Base-by-base conservation (phyloP, 2,888 invertebrate species). In the Fabriciana adippe region DNA sequence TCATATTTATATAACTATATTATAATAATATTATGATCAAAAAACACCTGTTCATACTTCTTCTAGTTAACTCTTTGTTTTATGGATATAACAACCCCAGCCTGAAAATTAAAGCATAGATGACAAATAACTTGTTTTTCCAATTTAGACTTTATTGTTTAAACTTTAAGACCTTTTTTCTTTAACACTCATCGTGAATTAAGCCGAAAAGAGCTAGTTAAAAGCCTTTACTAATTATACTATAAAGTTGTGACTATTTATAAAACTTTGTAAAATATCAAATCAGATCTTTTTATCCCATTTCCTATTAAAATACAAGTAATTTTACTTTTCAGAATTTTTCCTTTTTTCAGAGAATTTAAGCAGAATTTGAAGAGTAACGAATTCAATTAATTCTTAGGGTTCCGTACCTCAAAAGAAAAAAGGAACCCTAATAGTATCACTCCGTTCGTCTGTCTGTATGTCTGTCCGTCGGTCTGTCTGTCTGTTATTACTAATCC, bases 71-170 rank as follows among this genome's bases (percentile, higher is more conserved):
- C 6, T 18, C n/a, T 16, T 50, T 51, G 61, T 51, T 61, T 14
- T 51, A 18, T 35, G 51, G 50, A 31, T 59, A 60, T 64, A 64
- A 65, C 65, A 61, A 67, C 65, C 55, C 56, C 41, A n/a, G 68
- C 45, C 65, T 67, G 67, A 51, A 72, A 72, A 72, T 72, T 69
- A 67, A 67, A 69, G 69, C 65, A 45, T 67, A 59, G 63, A 64
- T 53, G 45, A 55, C 21, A 62, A 60, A 60, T 45, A 56, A 21
- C 31, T 18, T 1, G 54, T 48, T 66, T 41, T 41, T 31, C 16
- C 2, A 47, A 31, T 47, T 47, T 60, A 13, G n/a, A 54, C 66
- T 54, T 26, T 66, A 60, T 54, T 21, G 5, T n/a, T 18, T 18
- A 0, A 15, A 14, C 0, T 3, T n/a, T 18, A 41, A 55, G 55